phyloP scores from a whole-genome alignment of 2,888 invertebrate genomes.

The Pimpla rufipes region DNA sequence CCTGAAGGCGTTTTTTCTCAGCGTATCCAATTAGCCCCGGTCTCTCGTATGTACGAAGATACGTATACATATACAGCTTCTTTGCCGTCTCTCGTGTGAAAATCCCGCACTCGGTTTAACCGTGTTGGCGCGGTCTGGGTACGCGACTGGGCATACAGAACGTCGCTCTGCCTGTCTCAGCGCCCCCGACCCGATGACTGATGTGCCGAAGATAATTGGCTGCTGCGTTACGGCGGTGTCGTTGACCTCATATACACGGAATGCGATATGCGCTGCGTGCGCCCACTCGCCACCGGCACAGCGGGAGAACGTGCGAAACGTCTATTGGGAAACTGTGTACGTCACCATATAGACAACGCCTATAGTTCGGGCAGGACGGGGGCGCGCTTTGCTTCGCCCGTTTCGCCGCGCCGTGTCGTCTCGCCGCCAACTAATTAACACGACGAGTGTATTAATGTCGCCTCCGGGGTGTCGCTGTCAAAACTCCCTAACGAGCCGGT shows the following conservation, averaged over 20 bases:
- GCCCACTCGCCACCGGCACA: not conserved
- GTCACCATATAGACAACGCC: not conserved
- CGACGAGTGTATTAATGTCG: constrained; percentile 49
- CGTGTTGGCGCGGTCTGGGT: not conserved
- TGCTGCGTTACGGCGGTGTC: constrained; percentile 14
- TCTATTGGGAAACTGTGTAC: constrained; percentile 11
- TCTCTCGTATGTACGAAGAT: not conserved
- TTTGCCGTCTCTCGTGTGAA: not conserved
- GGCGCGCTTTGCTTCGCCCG: not conserved
- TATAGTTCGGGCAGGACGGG: not conserved
- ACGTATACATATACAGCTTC: not conserved
- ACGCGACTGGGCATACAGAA: constrained; percentile 8
- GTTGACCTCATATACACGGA: constrained; percentile 22
- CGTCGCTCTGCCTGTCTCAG: constrained; percentile 13
- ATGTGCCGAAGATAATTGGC: constrained; percentile 55
- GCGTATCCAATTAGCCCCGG: too few species aligned
- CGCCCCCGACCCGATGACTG: constrained; percentile 16
- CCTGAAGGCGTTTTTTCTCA: too few species aligned
- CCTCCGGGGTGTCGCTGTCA: not conserved
- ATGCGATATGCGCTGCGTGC: not conserved
- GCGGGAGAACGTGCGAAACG: not conserved
- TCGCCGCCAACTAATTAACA: constrained; percentile 44
- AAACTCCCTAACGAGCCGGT: constrained; percentile 43
- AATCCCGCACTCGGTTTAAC: not conserved
- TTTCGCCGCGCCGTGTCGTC: not conserved